These are phyloP conservation scores for Orgyia antiqua DNA, from an alignment of 2,888 invertebrate species.

Conservation along the genomic window DNA sequence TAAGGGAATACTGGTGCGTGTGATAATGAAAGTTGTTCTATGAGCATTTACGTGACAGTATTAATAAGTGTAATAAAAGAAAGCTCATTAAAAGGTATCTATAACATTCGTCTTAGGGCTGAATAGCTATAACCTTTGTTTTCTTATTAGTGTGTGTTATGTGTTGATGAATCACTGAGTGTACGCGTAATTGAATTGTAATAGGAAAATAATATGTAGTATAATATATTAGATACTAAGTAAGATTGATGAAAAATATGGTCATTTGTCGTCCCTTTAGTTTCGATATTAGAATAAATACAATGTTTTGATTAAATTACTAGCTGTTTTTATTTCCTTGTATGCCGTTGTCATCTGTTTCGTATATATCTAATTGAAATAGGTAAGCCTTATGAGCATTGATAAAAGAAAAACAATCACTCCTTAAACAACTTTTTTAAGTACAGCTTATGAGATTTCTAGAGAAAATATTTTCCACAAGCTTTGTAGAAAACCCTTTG, in stretches of 20 bases:
- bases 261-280: conserved; percentile 43
- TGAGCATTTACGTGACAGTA: conserved; percentile 75
- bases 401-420: no score
- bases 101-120: conserved; percentile 29
- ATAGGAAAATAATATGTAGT: conserved; percentile 30
- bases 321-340: conserved; percentile 5
- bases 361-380: no score
- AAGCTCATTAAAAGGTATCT: conserved; percentile 29
- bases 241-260: conserved; percentile 35
- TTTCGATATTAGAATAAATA: conserved; percentile 48
- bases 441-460: no score
- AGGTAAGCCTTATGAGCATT: no score
- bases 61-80: conserved; percentile 58
- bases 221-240: conserved; percentile 19
- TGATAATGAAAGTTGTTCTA: conserved; percentile 57
- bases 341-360: no score
- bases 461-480: conserved; percentile 40
- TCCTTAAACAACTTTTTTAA: no score
- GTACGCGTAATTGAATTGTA: conserved; percentile 42
- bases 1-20: conserved; percentile 62
- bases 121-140: conserved; percentile 34
- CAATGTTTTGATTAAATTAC: conserved; percentile 31
- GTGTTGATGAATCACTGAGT: conserved; percentile 41
- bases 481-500: conserved; percentile 41
- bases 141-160: conserved; percentile 54